phyloP scores from a whole-genome alignment of 2,113 vertebrate genomes.

The Halcyon malimbica region DNA sequence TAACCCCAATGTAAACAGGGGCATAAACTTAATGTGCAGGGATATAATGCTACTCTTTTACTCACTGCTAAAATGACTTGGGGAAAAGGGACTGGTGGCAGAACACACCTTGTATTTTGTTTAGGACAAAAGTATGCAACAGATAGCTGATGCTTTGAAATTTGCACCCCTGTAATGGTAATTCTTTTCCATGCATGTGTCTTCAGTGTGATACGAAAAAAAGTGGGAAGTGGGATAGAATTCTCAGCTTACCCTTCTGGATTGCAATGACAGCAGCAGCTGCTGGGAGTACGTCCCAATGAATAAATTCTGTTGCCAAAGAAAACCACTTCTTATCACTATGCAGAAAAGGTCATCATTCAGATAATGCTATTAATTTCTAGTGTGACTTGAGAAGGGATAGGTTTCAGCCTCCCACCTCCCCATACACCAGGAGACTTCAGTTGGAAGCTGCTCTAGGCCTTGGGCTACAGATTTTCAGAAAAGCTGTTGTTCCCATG shows the following conservation, averaged over 20 bases:
- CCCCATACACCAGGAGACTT: background rate
- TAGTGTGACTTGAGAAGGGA: background rate
- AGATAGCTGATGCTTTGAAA: background rate
- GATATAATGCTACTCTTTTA: background rate
- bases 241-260: background rate
- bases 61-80: background rate
- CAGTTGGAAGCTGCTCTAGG: background rate
- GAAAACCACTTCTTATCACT: background rate
- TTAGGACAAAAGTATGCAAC: background rate
- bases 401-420: background rate
- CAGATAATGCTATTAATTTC: background rate
- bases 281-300: background rate
- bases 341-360: background rate
- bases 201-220: background rate
- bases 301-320: background rate
- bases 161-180: background rate
- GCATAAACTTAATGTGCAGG: background rate
- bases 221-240: background rate
- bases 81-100: background rate
- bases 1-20: background rate
- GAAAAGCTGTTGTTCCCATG: background rate
- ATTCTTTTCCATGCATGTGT: background rate
- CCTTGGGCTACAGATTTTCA: background rate
- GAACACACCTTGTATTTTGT: background rate
- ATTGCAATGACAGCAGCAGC: background rate